phyloP scores from a whole-genome alignment of 2,113 vertebrate species.

The Nerophis lumbriciformis region DNA sequence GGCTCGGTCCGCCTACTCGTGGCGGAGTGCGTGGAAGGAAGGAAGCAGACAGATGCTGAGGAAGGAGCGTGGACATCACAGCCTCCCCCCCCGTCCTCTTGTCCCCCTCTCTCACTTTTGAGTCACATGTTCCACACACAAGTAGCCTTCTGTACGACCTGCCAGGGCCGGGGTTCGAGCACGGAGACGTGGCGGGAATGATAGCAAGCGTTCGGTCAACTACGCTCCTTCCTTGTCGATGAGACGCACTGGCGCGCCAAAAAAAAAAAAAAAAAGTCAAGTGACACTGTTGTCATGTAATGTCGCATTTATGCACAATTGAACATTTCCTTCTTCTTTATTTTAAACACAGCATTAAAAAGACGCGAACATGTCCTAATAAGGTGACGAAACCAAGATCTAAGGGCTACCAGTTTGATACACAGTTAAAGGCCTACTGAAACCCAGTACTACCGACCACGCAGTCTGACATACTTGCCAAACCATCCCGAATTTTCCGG shows the following conservation, averaged over 20 bases:
- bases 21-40: slow-evolving; percentile 35
- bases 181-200: slow-evolving; percentile 49
- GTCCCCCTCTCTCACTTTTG: slow-evolving; percentile 40
- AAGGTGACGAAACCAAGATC: slow-evolving; percentile 28
- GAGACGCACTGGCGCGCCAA: slow-evolving; percentile 16
- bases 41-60: slow-evolving; percentile 36
- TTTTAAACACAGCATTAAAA: slow-evolving; percentile 9
- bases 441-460: too few relatives aligned
- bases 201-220: slow-evolving; percentile 30
- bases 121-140: slow-evolving; percentile 75
- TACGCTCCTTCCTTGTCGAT: slow-evolving; percentile 18
- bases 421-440: too few relatives aligned
- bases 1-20: slow-evolving; percentile 66
- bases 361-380: slow-evolving; percentile 36
- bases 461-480: too few relatives aligned
- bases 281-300: slow-evolving; percentile 35
- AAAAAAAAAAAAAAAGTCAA: background rate
- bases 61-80: slow-evolving; percentile 34
- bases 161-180: slow-evolving; percentile 44
- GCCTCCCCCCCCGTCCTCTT: slow-evolving; percentile 16
- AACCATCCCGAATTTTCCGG: too few relatives aligned
- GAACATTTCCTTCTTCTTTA: slow-evolving; percentile 4
- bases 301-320: slow-evolving; percentile 31
- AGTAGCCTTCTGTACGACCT: slow-evolving; percentile 70
- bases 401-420: too few relatives aligned